Evolutionary conservation across 2,113 vertebrate genomes (phyloP), one percentile per base, ranked within the genome.

Genomic region (Chiloscyllium plagiosum): DNA sequence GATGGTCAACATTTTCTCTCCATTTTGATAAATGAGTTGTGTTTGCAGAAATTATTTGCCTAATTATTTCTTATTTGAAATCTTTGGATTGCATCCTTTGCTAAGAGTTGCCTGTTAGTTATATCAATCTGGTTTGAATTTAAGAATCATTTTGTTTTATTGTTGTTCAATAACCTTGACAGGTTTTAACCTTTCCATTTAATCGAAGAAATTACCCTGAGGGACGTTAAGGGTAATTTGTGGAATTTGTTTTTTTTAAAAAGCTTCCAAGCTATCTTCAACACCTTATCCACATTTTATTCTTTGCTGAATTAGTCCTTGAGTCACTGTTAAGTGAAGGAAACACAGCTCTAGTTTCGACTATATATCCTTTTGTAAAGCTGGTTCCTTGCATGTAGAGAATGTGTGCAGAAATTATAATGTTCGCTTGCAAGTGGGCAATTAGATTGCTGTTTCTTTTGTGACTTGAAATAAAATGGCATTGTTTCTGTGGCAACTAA

Each of bases 401-500:
- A 93, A 37, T 66, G 33, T 93, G 56, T 93, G 37, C 89, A 93
- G 61, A 95, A 95, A 95, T 95, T 72, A 95, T 52, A 95, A 95
- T 76, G 68, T 76, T 72, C 26, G 26, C 26, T 66, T 93, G 89
- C 61, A 66, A 37, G 61, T 93, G 50, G 69, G 70, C 70, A 95
- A 72, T 78, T 95, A n/a, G 80, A 65, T 95, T 78, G 52, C 70
- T 85, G 26, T 80, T 61, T 96, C 33, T 80, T 52, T 68, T 80
- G 68, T 70, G 65, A n/a, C 37, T 96, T 76, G 96, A 0, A 22
- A 8, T 17, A n/a, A 50, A 42, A 95, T 95, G 0, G 29, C 24
- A 78, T 10, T 85, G 19, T n/a, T 96, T 72, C 96, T 96, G 95
- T 95, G 90, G 65, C 80, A 96, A 61, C 80, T 96, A 20, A 96